Evolutionary conservation across 1,140 invertebrate genomes (phyloP), one percentile per base, ranked within the genome.

Genomic region (Drosophila miranda): DNA sequence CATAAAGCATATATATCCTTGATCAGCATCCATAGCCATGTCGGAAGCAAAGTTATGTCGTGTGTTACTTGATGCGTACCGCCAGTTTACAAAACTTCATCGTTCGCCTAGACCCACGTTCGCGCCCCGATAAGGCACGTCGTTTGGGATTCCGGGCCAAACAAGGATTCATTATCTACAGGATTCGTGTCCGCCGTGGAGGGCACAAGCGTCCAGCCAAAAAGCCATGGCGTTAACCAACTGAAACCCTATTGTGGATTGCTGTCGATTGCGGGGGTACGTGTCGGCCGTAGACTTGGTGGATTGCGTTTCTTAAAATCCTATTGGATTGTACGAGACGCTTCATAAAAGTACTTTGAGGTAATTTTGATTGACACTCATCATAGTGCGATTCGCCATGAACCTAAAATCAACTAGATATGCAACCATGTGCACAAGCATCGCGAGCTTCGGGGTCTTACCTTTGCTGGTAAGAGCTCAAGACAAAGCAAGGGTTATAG

Each of bases 291-390:
- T 71, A 95, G 97, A 86, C 97, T 97, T 89, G 97, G 97, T 75
- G 97, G 96, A 71, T 93, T 99, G 0, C 93, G 98, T 90, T 93
- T 99, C 98, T 0, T 99, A n/a, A n/a, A n/a, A n/a, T n/a, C n/a
- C n/a, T n/a, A 99, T 91, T 99, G 99, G 99, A 97, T 99, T 34
- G 98, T 96, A 26, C 97, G 99, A 91, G 99, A 99, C 91, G 98
- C 98, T 50, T 98, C 97, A 1, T 99, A 98, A 93, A 99, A 99
- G 94, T 99, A 99, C 91, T 99, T 94, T 91, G 99, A 99, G 94
- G 96, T 99, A 11, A 97, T 98, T 88, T 92, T 98, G 56, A 93
- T 99, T 67, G 99, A 99, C 92, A 97, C 97, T 26, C 95, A 95
- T 84, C 98, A 99, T 92, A 98, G 98, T 93, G 96, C 97, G 21